These are phyloP conservation scores for Actinernus sp. DNA, from an alignment of 92 coral and sea anemone genomes.

Conservation along the genomic window DNA sequence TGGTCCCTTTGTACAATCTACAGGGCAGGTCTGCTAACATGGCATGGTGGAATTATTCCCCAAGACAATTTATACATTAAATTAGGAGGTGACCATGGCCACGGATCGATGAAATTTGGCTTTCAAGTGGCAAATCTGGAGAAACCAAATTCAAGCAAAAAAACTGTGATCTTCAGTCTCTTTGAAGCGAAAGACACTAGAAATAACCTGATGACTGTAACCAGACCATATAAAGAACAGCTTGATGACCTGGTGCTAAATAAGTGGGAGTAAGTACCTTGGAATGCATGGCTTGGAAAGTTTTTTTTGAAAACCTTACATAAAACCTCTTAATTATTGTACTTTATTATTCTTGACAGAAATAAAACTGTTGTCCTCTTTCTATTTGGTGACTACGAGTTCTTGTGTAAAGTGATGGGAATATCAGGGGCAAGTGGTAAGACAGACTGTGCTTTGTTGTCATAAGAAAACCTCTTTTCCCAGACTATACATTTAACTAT, in stretches of 20 bases:
- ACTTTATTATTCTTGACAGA: not conserved
- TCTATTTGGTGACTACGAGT: conserved; percentile 19
- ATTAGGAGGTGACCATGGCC: conserved; percentile 31
- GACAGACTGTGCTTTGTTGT: too few relatives aligned
- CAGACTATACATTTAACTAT: too few relatives aligned
- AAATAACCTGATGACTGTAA: conserved; percentile 1
- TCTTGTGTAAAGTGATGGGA: conserved; percentile 2
- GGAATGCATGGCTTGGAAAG: not conserved
- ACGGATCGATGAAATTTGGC: conserved; percentile 17
- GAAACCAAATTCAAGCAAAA: conserved; percentile 25
- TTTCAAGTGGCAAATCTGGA: conserved; percentile 13
- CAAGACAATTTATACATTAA: conserved; percentile 3
- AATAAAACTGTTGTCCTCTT: not conserved
- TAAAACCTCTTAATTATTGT: not conserved
- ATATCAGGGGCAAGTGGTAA: conserved; percentile 23
- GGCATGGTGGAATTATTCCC: conserved; percentile 15
- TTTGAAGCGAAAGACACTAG: conserved; percentile 29
- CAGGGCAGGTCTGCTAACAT: conserved; percentile 15
- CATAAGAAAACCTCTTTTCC: too few relatives aligned
- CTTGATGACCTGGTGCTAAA: conserved; percentile 1
- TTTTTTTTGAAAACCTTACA: too few relatives aligned
- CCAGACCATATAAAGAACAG: conserved; percentile 8
- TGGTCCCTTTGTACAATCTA: too few relatives aligned
- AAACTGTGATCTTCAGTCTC: conserved; percentile 15
- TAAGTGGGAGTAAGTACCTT: conserved; percentile 11